Base-by-base conservation (phyloP, 2,797 vertebrate species). In the Gobio occitaniae region DNA sequence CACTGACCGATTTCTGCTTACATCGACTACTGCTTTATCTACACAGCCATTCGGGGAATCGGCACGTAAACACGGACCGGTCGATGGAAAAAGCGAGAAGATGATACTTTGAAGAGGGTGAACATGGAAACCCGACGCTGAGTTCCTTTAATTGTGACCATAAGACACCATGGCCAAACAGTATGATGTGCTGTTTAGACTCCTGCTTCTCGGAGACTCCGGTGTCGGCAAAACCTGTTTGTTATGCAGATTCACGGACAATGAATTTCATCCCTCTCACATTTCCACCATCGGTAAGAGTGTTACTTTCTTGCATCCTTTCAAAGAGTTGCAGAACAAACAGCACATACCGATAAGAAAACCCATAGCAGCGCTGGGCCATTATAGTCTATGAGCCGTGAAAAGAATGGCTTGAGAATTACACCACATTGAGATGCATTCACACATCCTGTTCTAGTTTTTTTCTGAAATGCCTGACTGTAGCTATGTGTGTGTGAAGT, bases 181-280 rank as follows among this genome's bases (percentile, higher is more conserved):
- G 95, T 99, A 99, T 90, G 97, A 99, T 93, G 97, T 99, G 90
- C 95, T 99, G 87, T 99, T 99, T 95, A 95, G 97, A 92, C 95
- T 99, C 92, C 96, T 99, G 94, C 96, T 98, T 84, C 96, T 99
- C 88, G 98, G 98, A 90, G 98, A 99, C 93, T 99, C 98, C 10
- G 98, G 97, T 87, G 98, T 99, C 89, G 98, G 98, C 85, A 99
- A 99, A 96, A 99, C 98, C 93, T 99, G 98, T 92, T 95, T 99
- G 91, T 95, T 99, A 78, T 98, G 97, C 95, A 96, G 97, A 94
- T 99, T 98, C 94, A 99, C 98, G 89, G 98, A 99, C 96, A 98
- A 98, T 94, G 97, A 97, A 93, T 99, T 99, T 91, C 97, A 99
- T 92, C 95, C 98, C 77, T 97, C 98, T 87, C 97, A 99, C 93